Evolutionary conservation across 2,888 invertebrate genomes (phyloP).

Genomic region (Bellardia pandia): DNA sequence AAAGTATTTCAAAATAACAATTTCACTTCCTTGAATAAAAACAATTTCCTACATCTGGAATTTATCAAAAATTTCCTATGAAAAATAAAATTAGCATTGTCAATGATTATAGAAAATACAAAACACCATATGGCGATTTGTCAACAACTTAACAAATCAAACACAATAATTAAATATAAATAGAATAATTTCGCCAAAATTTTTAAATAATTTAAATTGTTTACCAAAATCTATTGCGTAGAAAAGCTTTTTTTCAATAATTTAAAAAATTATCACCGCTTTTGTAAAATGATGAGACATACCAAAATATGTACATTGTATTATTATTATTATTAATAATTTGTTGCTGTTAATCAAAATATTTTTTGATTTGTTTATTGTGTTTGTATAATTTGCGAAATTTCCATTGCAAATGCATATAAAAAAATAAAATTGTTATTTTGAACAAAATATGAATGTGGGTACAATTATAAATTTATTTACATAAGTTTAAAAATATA

Average conservation of each 20-base stretch:
- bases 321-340: background rate
- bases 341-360: constrained; percentile 7
- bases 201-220: background rate
- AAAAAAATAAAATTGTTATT: background rate
- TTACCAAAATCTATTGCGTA: background rate
- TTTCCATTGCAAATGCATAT: constrained; percentile 14
- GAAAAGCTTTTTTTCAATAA: background rate
- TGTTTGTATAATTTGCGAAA: constrained; percentile 2
- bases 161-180: background rate
- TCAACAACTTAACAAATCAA: background rate
- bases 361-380: constrained; percentile 1
- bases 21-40: background rate
- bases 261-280: background rate
- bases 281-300: background rate
- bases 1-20: background rate
- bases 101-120: background rate
- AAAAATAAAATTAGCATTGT: background rate
- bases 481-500: background rate
- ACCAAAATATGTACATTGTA: background rate
- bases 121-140: background rate
- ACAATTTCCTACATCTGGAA: background rate
- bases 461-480: background rate
- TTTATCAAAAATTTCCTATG: background rate
- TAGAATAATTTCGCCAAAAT: background rate
- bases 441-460: background rate